Base-by-base conservation (phyloP, 2,888 invertebrate genomes). In the Trileptium ribeirensis region DNA sequence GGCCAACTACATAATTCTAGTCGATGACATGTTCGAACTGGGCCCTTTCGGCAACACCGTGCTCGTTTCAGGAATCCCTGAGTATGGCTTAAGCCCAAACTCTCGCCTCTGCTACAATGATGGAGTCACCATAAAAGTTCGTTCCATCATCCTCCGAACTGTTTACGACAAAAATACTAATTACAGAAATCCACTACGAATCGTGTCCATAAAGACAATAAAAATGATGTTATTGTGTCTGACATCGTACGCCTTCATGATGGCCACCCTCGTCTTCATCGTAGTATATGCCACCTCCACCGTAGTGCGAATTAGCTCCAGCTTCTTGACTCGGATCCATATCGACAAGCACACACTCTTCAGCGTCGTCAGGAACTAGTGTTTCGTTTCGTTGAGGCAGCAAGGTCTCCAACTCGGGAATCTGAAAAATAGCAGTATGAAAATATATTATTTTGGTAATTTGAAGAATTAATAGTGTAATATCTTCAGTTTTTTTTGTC, bases 341-440 rank as follows among this genome's bases (percentile, higher is more conserved):
- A 74, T 94, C 93, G 85, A 92, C 90, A 86, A 95, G 90, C 51
- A 89, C 88, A 84, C 93, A 93, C 88, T 94, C 94, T 87, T 95
- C 94, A 0, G 93, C 93, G 83, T 92, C 91, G 86, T 94, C 94
- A 0, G 95, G 94, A 86, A 95, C 92, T 84, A 92, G 92, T 0
- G 91, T 89, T 85, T 92, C 91, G 82, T 91, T 89, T 81, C 86
- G 78, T 0, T 89, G 89, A 3, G 89, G 82, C 70, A 82, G 67
- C 77, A 80, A 40, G 33, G 74, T 82, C 38, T 74, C 79, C 38
- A 89, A 84, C 19, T 85, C 83, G 1, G 82, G 39, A 3, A 84
- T n/a, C 82, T 82, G 77, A 29, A 80, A 67, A 1, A 37, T 36
- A n/a, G 64, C 31, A 38, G 37, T n/a, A 38, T 24, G 51, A 51